A percentile compares a stretch with the other conserved stretches of the same genome.
phyloP scores from a whole-genome alignment of 2,888 invertebrate species.

The Calameuta filiformis region DNA sequence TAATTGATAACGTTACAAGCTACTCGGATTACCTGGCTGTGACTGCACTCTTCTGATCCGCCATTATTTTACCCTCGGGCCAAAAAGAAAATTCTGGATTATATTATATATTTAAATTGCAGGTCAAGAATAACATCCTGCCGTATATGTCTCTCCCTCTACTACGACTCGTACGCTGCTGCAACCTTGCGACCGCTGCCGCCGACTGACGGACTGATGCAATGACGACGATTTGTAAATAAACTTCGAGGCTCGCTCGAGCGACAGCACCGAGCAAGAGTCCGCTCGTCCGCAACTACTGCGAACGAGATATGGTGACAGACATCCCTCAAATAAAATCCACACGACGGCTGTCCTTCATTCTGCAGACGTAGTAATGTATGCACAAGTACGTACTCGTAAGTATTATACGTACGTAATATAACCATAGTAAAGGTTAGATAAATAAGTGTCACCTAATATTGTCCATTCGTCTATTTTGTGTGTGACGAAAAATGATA shows the following conservation, averaged over 20 bases:
- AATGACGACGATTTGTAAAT: slow-evolving; percentile 23
- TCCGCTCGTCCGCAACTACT: background rate
- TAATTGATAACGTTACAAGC: background rate
- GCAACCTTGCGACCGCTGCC: slow-evolving; percentile 21
- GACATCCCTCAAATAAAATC: background rate
- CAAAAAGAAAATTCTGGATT: background rate
- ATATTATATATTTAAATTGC: slow-evolving; percentile 18
- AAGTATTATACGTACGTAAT: background rate
- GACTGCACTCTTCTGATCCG: background rate
- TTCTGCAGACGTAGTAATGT: background rate
- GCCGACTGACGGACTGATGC: slow-evolving; percentile 18
- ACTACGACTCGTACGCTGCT: slow-evolving; percentile 5
- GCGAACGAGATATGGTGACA: background rate
- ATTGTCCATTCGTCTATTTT: background rate
- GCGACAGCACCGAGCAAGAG: background rate
- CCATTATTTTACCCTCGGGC: background rate
- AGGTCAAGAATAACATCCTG: slow-evolving; percentile 34
- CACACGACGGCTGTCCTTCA: background rate
- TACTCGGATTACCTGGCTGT: background rate
- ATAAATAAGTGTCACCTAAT: background rate
- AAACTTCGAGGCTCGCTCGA: slow-evolving; percentile 4
- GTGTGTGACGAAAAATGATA: background rate
- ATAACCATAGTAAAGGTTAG: background rate
- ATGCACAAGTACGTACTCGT: background rate
- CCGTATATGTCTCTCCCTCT: slow-evolving; percentile 24